Percentiles rank a stretch among this genome's conserved stretches.
Conservation (phyloP, 1,140 invertebrate genomes). For the Calephelis nemesis region DNA sequence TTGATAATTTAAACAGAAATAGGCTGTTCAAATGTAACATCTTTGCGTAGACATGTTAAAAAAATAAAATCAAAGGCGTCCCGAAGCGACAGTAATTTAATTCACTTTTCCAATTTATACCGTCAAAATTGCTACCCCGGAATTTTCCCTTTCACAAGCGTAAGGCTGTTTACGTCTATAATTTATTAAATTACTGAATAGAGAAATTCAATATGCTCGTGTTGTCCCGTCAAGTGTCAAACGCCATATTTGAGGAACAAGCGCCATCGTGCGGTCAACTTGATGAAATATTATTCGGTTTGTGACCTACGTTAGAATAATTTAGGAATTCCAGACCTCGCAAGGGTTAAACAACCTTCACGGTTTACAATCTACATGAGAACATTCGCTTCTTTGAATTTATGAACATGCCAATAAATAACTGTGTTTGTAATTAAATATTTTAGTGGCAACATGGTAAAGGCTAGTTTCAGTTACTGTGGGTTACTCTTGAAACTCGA, state of each 20-base stretch:
- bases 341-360: constrained; percentile 4
- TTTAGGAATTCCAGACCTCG: constrained; percentile 11
- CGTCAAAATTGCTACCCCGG: neutral
- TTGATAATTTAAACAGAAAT: no score
- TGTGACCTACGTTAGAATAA: constrained; percentile 12
- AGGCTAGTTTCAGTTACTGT: no score
- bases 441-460: neutral
- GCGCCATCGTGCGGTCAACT: constrained; percentile 42
- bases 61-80: neutral
- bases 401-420: constrained; percentile 8
- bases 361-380: neutral
- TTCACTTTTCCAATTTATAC: neutral
- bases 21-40: neutral
- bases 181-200: constrained; percentile 48
- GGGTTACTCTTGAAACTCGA: no score
- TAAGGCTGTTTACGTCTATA: constrained; percentile 24
- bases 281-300: constrained; percentile 25
- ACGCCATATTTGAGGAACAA: constrained; percentile 35
- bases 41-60: neutral
- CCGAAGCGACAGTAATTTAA: constrained; percentile 1
- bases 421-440: constrained; percentile 5
- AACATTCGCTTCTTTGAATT: neutral
- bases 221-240: constrained; percentile 43
- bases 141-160: constrained; percentile 19
- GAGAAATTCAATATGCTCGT: constrained; percentile 56